Evolutionary conservation across 1,140 invertebrate genomes (phyloP).

Genomic region (Euschistus heros): DNA sequence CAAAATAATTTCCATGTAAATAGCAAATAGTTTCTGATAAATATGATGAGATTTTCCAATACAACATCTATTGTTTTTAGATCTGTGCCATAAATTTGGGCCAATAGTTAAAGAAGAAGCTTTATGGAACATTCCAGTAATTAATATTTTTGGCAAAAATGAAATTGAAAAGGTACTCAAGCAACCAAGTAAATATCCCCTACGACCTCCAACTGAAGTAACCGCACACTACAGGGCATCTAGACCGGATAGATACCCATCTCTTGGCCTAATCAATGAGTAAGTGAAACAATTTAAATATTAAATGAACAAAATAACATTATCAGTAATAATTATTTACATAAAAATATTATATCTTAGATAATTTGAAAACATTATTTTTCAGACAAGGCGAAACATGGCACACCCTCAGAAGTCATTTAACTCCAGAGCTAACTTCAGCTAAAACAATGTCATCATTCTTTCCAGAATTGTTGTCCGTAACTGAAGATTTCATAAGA

Average conservation of each 20-base stretch:
- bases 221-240: constrained; percentile 61
- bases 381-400: constrained; percentile 68
- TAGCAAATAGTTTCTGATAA: not conserved
- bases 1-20: no score
- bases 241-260: constrained; percentile 66
- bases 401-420: constrained; percentile 56
- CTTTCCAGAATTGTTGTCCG: constrained; percentile 60
- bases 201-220: constrained; percentile 71
- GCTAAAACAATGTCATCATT: constrained; percentile 64
- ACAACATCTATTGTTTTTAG: constrained; percentile 35
- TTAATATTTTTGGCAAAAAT: constrained; percentile 60
- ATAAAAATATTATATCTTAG: no score
- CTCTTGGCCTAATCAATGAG: constrained; percentile 70
- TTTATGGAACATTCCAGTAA: constrained; percentile 58
- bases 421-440: constrained; percentile 67
- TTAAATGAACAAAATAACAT: not conserved
- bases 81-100: constrained; percentile 61
- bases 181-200: constrained; percentile 55
- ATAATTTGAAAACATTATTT: no score
- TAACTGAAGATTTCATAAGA: constrained; percentile 67
- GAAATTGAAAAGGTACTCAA: constrained; percentile 69
- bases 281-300: constrained; percentile 37
- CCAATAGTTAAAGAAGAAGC: constrained; percentile 64
- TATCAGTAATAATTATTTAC: not conserved
- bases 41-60: not conserved